These are phyloP conservation scores for Andricus quercusramuli DNA, from an alignment of 2,888 invertebrate species.

Conservation along the genomic window DNA sequence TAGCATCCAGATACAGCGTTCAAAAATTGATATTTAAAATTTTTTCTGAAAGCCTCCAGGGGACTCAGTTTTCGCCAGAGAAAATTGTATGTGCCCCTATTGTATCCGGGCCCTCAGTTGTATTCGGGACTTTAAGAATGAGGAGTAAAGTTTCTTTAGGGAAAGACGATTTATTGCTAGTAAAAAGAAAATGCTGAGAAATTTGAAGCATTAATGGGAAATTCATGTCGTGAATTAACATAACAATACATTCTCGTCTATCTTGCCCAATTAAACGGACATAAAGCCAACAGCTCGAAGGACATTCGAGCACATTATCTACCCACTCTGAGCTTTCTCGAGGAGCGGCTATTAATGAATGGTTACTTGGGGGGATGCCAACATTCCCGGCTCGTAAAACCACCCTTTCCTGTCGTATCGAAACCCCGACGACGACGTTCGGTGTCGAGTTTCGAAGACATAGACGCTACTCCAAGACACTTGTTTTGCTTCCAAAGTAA, in stretches of 20 bases:
- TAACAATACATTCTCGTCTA: conserved; percentile 58
- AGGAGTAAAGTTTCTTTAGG: too few species aligned
- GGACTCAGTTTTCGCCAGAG: too few species aligned
- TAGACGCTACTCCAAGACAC: background rate
- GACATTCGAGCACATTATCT: conserved; percentile 60
- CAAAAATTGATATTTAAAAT: too few species aligned
- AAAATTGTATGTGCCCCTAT: too few species aligned
- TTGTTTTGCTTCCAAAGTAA: background rate
- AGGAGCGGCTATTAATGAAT: conserved; percentile 69
- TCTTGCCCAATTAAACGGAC: conserved; percentile 71
- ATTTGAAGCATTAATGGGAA: background rate
- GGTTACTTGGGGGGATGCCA: conserved; percentile 62
- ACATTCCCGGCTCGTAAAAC: conserved; percentile 68
- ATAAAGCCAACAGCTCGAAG: conserved; percentile 67
- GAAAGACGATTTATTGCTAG: background rate
- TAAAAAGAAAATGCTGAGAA: background rate
- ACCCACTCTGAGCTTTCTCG: conserved; percentile 55
- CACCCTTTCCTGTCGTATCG: conserved; percentile 63
- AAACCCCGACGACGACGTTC: conserved; percentile 25
- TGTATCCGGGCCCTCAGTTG: too few species aligned
- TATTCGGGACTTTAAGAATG: too few species aligned
- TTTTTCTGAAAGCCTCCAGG: too few species aligned
- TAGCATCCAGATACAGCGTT: too few species aligned
- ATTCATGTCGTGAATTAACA: conserved; percentile 47
- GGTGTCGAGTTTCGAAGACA: conserved; percentile 24